Evolutionary conservation across 2,113 vertebrate genomes (phyloP).

Genomic region (Pelecanoides urinatrix): DNA sequence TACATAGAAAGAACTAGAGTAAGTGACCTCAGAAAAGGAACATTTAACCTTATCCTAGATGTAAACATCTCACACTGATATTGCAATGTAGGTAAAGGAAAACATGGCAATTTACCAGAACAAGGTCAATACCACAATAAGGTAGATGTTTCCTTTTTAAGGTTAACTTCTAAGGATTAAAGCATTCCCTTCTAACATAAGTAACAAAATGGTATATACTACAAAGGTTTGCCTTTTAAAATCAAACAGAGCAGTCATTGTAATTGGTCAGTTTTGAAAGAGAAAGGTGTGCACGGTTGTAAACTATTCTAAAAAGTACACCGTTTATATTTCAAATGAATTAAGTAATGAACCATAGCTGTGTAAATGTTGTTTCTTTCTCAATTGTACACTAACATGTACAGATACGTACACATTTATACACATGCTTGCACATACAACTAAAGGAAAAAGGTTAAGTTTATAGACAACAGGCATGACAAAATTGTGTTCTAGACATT

Average conservation of each 20-base stretch:
- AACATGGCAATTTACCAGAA: conserved; percentile 60
- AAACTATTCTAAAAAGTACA: background rate
- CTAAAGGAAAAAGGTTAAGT: background rate
- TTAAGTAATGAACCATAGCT: background rate
- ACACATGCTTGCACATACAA: background rate
- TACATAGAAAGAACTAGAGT: conserved; percentile 35
- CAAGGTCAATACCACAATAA: conserved; percentile 52
- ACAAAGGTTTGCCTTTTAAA: conserved; percentile 1
- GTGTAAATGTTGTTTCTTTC: background rate
- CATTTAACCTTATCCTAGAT: conserved; percentile 56
- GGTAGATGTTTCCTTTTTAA: conserved; percentile 42
- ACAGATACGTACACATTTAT: background rate
- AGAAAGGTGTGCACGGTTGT: background rate
- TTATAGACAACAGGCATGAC: background rate
- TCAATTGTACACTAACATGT: background rate
- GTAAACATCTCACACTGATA: conserved; percentile 37
- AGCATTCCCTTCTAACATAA: background rate
- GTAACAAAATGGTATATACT: background rate
- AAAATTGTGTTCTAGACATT: background rate
- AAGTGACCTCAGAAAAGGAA: conserved; percentile 51
- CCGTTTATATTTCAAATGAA: background rate
- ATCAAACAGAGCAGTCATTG: background rate
- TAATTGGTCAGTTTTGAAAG: background rate
- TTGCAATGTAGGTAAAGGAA: conserved; percentile 26
- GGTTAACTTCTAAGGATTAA: conserved; percentile 42